These are phyloP conservation scores for Dasyurus viverrinus DNA, from an alignment of 2,113 vertebrate species.

Conservation along the genomic window DNA sequence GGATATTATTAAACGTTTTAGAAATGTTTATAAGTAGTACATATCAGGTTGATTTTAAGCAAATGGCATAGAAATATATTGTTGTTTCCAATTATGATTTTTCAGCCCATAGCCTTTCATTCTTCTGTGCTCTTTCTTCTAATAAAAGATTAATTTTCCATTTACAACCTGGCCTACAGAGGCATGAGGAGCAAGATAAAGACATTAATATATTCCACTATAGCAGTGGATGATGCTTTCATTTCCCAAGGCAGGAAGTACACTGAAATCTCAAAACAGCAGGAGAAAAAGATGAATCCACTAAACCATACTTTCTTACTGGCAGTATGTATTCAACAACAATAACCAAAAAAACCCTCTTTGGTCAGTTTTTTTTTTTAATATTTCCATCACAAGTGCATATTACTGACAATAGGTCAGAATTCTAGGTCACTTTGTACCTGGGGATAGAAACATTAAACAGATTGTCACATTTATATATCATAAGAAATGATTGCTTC, in stretches of 20 bases:
- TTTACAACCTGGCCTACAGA: not conserved
- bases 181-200: not conserved
- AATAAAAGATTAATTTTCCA: conserved; percentile 4
- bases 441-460: not conserved
- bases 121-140: not conserved
- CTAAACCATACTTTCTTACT: not conserved
- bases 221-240: not conserved
- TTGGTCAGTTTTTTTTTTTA: not conserved
- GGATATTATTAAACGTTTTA: not conserved
- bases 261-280: not conserved
- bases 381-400: not conserved
- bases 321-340: not conserved
- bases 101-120: not conserved
- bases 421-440: not conserved
- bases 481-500: not conserved
- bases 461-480: not conserved
- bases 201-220: not conserved
- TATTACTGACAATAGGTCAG: not conserved
- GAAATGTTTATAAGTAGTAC: not conserved
- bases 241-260: not conserved
- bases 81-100: not conserved
- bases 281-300: conserved; percentile 1
- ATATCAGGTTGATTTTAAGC: not conserved
- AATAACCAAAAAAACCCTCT: not conserved
- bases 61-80: not conserved